Evolutionary conservation across 2,888 invertebrate genomes (phyloP), one percentile per base, ranked within the genome.

Genomic region (Chaetogeoica ovagalla): DNA sequence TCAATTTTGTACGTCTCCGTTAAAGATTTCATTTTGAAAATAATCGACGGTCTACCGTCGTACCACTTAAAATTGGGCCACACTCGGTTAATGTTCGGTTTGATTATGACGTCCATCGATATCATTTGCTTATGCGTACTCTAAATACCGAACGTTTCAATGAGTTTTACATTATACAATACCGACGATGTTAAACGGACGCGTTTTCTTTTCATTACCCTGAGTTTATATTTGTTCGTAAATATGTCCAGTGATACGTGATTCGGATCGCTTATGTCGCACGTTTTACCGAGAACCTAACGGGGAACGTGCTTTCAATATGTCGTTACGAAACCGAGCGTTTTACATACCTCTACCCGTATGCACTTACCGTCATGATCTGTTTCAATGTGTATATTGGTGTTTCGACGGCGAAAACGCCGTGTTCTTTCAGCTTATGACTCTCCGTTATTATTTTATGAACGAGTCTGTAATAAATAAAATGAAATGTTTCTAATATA

Each of bases 21-120:
- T 39, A 71, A 23, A 5, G 11, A 57, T 37, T 79, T 63, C 62
- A 79, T 79, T 55, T 62, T 30, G n/a, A 23, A 5, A 0, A 37
- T 19, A 6, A 79, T 62, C 1, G 77, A 63, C 39, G 62, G 11
- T 52, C 55, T 70, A 21, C 37, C 52, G 8, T 52, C 39, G 17
- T 77, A 77, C 77, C 77, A 77, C 13, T 77, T 37, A 13, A 77
- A 77, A 52, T 70, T 21, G 0, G 77, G 70, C 77, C 77, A 77
- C 19, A 77, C 7, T 37, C 37, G 77, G 4, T 60, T n/a, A 8
- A 77, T 55, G 23, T 8, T 30, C 17, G 70, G 60, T 37, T 63
- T 52, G 0, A 79, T 13, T 55, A 63, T 63, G 4, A 70, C 52
- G 39, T 79, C 62, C 1, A 37, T 55, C 2, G 70, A 55, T 1